Evolutionary conservation across 2,888 invertebrate genomes (phyloP).

Genomic region (Athalia cordata): DNA sequence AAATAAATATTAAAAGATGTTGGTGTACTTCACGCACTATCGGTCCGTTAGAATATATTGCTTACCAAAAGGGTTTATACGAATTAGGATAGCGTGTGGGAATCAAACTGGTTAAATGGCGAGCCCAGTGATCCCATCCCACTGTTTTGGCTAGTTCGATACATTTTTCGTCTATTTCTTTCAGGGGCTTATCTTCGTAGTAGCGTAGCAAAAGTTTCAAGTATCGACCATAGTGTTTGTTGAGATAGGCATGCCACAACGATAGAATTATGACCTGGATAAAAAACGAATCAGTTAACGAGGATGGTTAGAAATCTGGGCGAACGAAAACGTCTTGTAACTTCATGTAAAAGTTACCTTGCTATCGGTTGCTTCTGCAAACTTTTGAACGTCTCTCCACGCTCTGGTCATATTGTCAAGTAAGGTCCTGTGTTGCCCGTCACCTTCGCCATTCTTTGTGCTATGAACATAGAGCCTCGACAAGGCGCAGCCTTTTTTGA

Average conservation of each 20-base stretch:
- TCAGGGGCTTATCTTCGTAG: conserved; percentile 87
- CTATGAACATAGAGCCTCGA: conserved; percentile 77
- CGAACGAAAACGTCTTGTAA: conserved; percentile 9
- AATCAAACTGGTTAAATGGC: conserved; percentile 76
- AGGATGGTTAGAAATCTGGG: conserved; percentile 47
- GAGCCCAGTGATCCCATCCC: conserved; percentile 83
- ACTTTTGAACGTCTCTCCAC: conserved; percentile 86
- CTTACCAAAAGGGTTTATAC: conserved; percentile 82
- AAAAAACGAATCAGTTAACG: background rate
- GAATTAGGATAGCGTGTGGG: conserved; percentile 82
- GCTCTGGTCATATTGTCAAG: conserved; percentile 78
- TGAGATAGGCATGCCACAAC: conserved; percentile 87
- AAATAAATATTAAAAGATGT: background rate
- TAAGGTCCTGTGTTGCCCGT: conserved; percentile 69
- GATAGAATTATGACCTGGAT: conserved; percentile 84
- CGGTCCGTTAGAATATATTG: background rate
- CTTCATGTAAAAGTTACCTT: conserved; percentile 77
- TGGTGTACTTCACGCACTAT: background rate
- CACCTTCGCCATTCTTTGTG: conserved; percentile 64
- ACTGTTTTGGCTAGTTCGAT: conserved; percentile 79
- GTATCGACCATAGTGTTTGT: conserved; percentile 88
- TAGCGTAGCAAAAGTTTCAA: conserved; percentile 84
- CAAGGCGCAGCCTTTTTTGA: conserved; percentile 84
- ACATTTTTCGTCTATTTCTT: conserved; percentile 83
- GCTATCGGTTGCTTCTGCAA: conserved; percentile 85